Percentiles rank a stretch among this genome's conserved stretches.
Conservation (phyloP, 2,797 vertebrate species). For the Tenualosa ilisha region DNA sequence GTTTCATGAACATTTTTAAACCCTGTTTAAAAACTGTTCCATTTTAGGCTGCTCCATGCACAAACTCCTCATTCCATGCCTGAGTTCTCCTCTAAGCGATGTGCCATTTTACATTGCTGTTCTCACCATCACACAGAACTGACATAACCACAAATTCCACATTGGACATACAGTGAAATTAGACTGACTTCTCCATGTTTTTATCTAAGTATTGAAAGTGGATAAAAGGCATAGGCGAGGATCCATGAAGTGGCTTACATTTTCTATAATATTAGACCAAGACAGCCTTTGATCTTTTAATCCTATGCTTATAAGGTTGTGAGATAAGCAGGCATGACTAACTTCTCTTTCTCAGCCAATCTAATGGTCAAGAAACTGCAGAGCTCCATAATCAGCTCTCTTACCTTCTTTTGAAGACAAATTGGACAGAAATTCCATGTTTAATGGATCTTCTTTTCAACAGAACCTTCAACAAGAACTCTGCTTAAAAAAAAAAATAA, state of each 20-base stretch:
- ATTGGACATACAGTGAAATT: conserved; percentile 68
- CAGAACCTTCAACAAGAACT: conserved; percentile 64
- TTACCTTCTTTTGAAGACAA: conserved; percentile 81
- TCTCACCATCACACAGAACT: conserved; percentile 57
- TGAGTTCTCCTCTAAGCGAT: not conserved
- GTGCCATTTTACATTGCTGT: not conserved
- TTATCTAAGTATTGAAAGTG: conserved; percentile 68
- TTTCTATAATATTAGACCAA: conserved; percentile 89
- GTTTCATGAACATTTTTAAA: too few species aligned
- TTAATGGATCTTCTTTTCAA: conserved; percentile 75
- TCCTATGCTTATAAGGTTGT: conserved; percentile 95
- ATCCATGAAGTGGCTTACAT: conserved; percentile 83
- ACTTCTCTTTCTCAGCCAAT: conserved; percentile 85
- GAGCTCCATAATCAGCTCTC: conserved; percentile 84
- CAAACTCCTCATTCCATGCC: not conserved
- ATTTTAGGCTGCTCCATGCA: not conserved
- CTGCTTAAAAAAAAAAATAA: conserved; percentile 31
- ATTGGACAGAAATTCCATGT: conserved; percentile 79
- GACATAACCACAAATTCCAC: conserved; percentile 68
- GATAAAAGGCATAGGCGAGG: conserved; percentile 72
- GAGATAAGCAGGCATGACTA: conserved; percentile 94
- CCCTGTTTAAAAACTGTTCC: too few species aligned
- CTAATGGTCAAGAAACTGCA: conserved; percentile 85
- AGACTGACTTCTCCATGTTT: conserved; percentile 72
- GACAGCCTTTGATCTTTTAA: conserved; percentile 98